Base-by-base conservation (phyloP, 2,113 vertebrate genomes). In the Aramus guarauna region DNA sequence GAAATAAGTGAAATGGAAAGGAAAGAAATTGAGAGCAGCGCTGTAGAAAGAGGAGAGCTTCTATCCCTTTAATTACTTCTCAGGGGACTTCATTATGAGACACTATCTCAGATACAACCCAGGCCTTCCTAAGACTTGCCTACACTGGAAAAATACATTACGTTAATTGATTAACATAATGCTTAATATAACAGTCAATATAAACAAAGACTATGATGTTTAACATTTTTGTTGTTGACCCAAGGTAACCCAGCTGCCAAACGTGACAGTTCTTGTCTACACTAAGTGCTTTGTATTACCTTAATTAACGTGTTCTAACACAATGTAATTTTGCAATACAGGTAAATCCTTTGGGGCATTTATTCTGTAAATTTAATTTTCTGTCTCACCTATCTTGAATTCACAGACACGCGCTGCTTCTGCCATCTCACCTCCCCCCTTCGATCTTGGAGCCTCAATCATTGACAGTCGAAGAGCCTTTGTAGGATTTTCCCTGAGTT, bases 211-310 rank as follows among this genome's bases (percentile, higher is more conserved):
- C 48, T 75, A 60, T 66, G 17, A n/a, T 16, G 17, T 75, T 92
- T 91, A 88, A 89, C 48, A 47, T 22, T 88, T 88, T 79, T 90
- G 37, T 66, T 81, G 83, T 48, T 92, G 58, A 81, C 92, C 88
- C 64, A 27, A 48, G 48, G 76, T 91, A 88, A 96, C 91, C 77
- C 62, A 85, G 60, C 92, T 77, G 77, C 85, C 52, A 73, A 90
- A 94, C 92, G 73, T 81, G 92, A 95, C 73, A 68, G 77, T 39
- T 97, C 91, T 81, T 92, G 91, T 87, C 92, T 79, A 19, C 53
- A 41, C 34, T 24, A 52, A 91, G 48, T 60, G 53, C 79, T 89
- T 92, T 78, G 23, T 89, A 82, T 78, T 4, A 2, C 76, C 41
- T 66, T 92, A 94, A 87, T 95, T 82, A 94, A 74, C 3, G 0